Base-by-base conservation (phyloP, 2,797 vertebrate species). In the Cirrhinus molitorella region DNA sequence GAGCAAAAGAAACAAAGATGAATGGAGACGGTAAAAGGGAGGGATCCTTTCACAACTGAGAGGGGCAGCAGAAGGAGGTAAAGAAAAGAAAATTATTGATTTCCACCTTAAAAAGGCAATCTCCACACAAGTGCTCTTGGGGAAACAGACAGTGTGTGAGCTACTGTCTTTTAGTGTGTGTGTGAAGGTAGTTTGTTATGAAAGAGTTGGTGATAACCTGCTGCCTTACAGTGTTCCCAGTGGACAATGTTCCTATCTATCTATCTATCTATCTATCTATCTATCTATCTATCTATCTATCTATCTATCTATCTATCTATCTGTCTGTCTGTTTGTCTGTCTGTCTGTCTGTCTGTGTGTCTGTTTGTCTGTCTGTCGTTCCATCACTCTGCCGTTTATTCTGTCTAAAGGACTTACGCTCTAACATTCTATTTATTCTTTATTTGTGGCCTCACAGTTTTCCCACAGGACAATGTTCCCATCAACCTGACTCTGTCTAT, bases 41-140 rank as follows among this genome's bases (percentile, higher is more conserved):
- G 51, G 23, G 61, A 68, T 66, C 84, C 72, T 75, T 40, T 14
- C 53, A 85, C 87, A 90, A 91, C 88, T 89, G 90, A 92, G 87
- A 91, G 90, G 7, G 89, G 92, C 84, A 88, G 87, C 86, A 88
- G 85, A 88, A 89, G 87, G 87, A 83, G 87, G 87, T 9, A 71
- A 90, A 89, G 90, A 88, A 91, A 93, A 87, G 88, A 92, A 90
- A 88, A 85, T 91, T 94, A 91, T 90, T 87, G 93, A 93, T 94
- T 94, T 94, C 89, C 87, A 90, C 90, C 89, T 93, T 93, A 88
- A 87, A 92, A 91, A 92, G 87, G 88, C 92, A 94, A 95, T 91
- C 92, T 92, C 83, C n/a, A 3, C 40, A 23, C 88, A 87, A 88
- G 88, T 84, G 85, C 87, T 86, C 89, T 81, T 79, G 90, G 89